Evolutionary conservation across 2,113 vertebrate genomes (phyloP).

Genomic region (Pao palembangensis): DNA sequence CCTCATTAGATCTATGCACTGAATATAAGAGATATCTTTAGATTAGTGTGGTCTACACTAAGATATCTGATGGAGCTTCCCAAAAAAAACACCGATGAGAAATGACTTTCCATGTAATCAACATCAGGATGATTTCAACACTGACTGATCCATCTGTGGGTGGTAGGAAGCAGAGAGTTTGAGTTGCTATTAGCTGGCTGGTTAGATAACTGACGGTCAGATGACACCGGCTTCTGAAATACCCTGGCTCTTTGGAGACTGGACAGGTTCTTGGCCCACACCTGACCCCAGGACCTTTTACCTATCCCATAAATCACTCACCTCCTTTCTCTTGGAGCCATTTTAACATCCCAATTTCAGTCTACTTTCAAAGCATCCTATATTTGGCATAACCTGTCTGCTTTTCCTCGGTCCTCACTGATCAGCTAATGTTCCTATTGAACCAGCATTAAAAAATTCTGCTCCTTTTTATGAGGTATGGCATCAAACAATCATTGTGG

Average conservation of each 20-base stretch:
- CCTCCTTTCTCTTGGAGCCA: background rate
- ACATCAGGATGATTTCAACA: too few relatives aligned
- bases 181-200: constrained; percentile 20
- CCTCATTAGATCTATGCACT: too few relatives aligned
- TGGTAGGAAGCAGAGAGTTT: constrained; percentile 6
- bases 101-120: too few relatives aligned
- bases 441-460: too few relatives aligned
- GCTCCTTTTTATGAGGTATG: too few relatives aligned
- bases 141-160: constrained; percentile 5
- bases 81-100: too few relatives aligned
- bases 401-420: background rate
- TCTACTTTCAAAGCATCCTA: background rate
- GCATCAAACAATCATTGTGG: too few relatives aligned
- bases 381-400: background rate
- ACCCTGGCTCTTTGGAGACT: constrained; percentile 42
- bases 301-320: background rate
- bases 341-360: background rate
- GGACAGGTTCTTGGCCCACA: constrained; percentile 28
- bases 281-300: constrained; percentile 39
- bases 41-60: too few relatives aligned
- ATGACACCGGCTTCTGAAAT: constrained; percentile 61
- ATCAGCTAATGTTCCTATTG: background rate
- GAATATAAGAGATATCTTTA: too few relatives aligned
- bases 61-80: too few relatives aligned
- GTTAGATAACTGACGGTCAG: constrained; percentile 67